These are phyloP conservation scores for Caenorhabditis plicata DNA, from an alignment of 2,888 invertebrate species.

Conservation along the genomic window DNA sequence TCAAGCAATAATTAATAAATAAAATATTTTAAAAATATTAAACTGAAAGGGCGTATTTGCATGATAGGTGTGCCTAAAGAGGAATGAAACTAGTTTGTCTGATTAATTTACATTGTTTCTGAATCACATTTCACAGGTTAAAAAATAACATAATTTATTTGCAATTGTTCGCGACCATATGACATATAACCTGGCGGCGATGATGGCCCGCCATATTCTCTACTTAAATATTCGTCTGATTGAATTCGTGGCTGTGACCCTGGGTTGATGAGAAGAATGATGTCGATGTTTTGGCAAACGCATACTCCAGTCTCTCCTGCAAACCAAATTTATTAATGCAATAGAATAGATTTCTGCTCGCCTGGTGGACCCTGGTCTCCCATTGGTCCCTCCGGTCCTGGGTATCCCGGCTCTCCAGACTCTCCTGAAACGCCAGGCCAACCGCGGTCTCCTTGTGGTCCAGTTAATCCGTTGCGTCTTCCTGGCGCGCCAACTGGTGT, in stretches of 20 bases:
- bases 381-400: slow-evolving; percentile 60
- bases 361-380: slow-evolving; percentile 61
- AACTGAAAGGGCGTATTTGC: too few species aligned
- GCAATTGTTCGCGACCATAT: too few species aligned
- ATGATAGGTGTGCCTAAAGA: too few species aligned
- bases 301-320: slow-evolving; percentile 62
- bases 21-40: too few species aligned
- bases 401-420: slow-evolving; percentile 60
- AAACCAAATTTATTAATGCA: too few species aligned
- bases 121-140: too few species aligned
- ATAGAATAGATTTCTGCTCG: too few species aligned
- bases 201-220: slow-evolving; percentile 11
- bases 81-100: too few species aligned
- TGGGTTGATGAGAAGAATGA: slow-evolving; percentile 63
- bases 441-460: slow-evolving; percentile 47
- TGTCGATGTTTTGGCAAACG: slow-evolving; percentile 65
- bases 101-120: too few species aligned
- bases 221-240: slow-evolving; percentile 42
- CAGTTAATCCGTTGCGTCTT: slow-evolving; percentile 60
- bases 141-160: too few species aligned
- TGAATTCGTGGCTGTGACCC: slow-evolving; percentile 58
- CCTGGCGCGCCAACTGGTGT: slow-evolving; percentile 64
- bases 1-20: too few species aligned
- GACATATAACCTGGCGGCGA: too few species aligned
- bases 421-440: slow-evolving; percentile 61